Evolutionary conservation across 1,140 invertebrate species (phyloP), one percentile per base, ranked within the genome.

Genomic region (Bombus balteatus): DNA sequence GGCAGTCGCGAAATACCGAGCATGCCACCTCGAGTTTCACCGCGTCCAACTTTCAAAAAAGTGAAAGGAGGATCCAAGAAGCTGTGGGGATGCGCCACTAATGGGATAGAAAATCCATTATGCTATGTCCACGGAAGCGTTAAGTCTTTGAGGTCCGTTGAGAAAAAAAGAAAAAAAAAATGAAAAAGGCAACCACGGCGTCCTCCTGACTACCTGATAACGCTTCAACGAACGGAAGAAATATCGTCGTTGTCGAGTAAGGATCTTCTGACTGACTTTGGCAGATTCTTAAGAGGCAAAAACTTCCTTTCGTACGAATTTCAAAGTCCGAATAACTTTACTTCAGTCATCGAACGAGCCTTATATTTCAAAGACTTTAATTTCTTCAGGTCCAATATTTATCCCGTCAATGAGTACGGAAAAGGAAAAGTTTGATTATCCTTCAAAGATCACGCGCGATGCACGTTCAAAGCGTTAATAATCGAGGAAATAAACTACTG

Each of bases 71-170:
- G 15, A 37, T 70, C 53, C 37, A n/a, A 62, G 34, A 28, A 71
- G 53, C 34, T 15, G 10, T 34, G 13, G 32, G 3, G 47, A 32
- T 13, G 28, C 62, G 62, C 71, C 68, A 70, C 25, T 85, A 85
- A 85, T 85, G 83, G 83, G 39, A 72, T 72, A 77, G 75, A 80
- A 80, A 80, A 59, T 85, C 83, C 68, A 80, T 85, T 53, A 39
- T 39, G 18, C 57, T n/a, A 12, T 32, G 82, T 53, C 65, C 37
- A 13, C 22, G 47, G 41, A 39, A 68, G 18, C 43, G 66, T 70
- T 41, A 39, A 66, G 37, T 57, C 43, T 81, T 59, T 59, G 73
- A 41, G 10, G 25, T 37, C 39, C n/a, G 47, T 37, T 9, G 70
- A 72, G 65, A 2, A 66, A 66, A 66, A 32, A 32, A 0, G 13